Evolutionary conservation across 2,888 invertebrate genomes (phyloP).

Genomic region (Opisthograptis luteolata): DNA sequence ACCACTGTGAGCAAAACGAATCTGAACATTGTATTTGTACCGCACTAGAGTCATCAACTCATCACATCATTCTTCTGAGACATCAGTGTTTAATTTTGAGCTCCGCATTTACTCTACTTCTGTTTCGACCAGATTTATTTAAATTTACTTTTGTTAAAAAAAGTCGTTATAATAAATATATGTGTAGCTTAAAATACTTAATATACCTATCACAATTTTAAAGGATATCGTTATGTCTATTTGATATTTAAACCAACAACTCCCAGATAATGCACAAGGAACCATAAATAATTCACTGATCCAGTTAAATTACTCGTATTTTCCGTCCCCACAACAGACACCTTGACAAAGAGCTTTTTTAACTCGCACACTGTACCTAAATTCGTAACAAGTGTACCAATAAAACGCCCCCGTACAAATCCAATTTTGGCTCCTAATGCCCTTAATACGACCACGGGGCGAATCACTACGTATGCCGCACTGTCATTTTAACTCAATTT

Average conservation of each 20-base stretch:
- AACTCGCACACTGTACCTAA: conserved; percentile 62
- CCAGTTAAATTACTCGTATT: conserved; percentile 37
- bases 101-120: no score
- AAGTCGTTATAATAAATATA: no score
- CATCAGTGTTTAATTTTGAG: no score
- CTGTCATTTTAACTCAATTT: conserved; percentile 85
- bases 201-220: no score
- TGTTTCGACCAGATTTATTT: no score
- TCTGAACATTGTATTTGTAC: no score
- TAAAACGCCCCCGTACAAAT: conserved; percentile 79
- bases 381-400: conserved; percentile 82
- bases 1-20: no score
- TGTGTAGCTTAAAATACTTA: no score
- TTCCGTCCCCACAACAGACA: conserved; percentile 41
- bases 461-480: conserved; percentile 82
- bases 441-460: conserved; percentile 80
- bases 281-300: conserved; percentile 35
- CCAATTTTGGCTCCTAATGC: conserved; percentile 82
- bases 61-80: no score
- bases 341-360: conserved; percentile 63
- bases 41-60: no score
- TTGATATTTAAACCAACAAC: conserved; percentile 7
- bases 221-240: no score
- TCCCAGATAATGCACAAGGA: conserved; percentile 21
- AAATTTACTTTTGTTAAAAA: no score